Evolutionary conservation across 1,140 invertebrate genomes (phyloP), one percentile per base, ranked within the genome.

Genomic region (Tachypleus tridentatus): DNA sequence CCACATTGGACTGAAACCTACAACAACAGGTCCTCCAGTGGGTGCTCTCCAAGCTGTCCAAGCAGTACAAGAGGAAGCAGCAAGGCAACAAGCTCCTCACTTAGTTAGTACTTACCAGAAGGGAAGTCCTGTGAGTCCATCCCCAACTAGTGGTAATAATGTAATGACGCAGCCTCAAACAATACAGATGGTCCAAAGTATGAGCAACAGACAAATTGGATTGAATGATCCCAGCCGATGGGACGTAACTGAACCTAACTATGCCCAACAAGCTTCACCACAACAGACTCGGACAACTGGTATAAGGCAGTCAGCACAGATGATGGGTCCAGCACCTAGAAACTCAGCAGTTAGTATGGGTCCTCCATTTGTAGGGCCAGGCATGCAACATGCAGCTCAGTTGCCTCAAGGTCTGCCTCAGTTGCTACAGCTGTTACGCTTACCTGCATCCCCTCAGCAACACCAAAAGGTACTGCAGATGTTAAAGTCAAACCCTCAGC

Each of bases 401-500:
- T 29, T 29, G 69, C 71, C 71, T 49, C 86, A 89, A 72, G 89
- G 90, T 50, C 76, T 97, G 52, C 89, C 94, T 68, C 89, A 94
- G 75, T 83, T 97, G 10, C 86, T 97, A 82, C 83, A 87, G 63
- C 93, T 91, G 54, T 80, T 97, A 49, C 86, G 89, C 71, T 91
- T 88, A 72, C 91, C 92, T 10, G 86, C 85, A 64, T 87, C 87
- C n/a, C 89, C 88, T 59, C 91, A 96, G 72, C 91, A 95, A 74
- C 93, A 97, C 73, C 86, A 90, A 73, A 89, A 95, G 79, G 91
- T 97, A 61, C 80, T 97, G 49, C 85, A 87, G 70, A 94, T 98
- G 72, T 83, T 98, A 58, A 96, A 95, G 77, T 87, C 87, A 58
- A 94, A 97, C 81, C 94, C 94, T 58, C 91, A 91, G 66, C 81